Evolutionary conservation across 2,797 vertebrate species (phyloP), one percentile per base, ranked within the genome.

Genomic region (Sebastes taczanowskii): DNA sequence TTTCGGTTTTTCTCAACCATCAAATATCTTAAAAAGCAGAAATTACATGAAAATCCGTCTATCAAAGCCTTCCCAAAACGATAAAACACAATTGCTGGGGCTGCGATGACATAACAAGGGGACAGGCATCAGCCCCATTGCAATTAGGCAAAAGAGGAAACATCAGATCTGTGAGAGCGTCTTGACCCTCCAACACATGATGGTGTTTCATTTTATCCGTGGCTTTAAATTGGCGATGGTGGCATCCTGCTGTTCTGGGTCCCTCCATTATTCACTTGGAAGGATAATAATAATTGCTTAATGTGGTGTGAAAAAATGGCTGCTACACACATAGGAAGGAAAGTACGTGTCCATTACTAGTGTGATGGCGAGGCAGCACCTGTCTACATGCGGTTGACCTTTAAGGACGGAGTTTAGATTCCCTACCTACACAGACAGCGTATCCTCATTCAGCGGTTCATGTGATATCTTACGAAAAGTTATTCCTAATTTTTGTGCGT

Each of bases 191-290:
- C 22, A 58, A 69, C 86, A 64, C 72, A 78, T 58, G 53, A 80
- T 56, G 65, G 30, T 64, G 82, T 89, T 82, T 86, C 35, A 82
- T 82, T 90, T 89, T 66, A 74, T 90, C 80, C 67, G 20, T 65
- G 59, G 83, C 70, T 88, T 89, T 85, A 85, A 90, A 89, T 89
- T 86, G 82, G 73, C 78, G 83, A 78, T 77, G 78, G 89, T 88
- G 85, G 82, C 66, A 61, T 78, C 82, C 86, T 80, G 82, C 88
- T 89, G 90, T 52, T 90, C 80, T 62, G 30, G 53, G 62, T 76
- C 56, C 79, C 64, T 80, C 75, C 71, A 86, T 90, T 88, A 85
- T 80, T 86, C 82, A 88, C 85, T 85, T 74, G 73, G 74, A 86
- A 76, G 83, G 83, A 86, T 87, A 84, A 83, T 79, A 85, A 76